phyloP scores from a whole-genome alignment of 2,113 vertebrate species.

The Willisornis vidua region DNA sequence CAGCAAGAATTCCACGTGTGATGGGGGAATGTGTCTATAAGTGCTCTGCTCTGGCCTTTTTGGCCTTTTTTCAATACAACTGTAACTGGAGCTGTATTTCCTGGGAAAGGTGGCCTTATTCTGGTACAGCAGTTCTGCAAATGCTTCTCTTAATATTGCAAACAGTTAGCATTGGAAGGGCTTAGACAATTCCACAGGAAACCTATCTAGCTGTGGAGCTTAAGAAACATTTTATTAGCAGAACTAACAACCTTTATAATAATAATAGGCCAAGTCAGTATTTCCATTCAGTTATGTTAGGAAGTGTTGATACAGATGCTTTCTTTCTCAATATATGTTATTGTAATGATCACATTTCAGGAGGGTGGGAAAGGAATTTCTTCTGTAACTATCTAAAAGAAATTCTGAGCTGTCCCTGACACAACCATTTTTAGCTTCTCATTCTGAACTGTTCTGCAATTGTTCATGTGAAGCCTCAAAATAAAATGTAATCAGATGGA shows the following conservation, averaged over 20 bases:
- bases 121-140: constrained; percentile 48
- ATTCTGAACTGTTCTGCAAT: background rate
- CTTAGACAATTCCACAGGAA: constrained; percentile 70
- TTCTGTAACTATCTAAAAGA: constrained; percentile 2
- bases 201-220: constrained; percentile 55
- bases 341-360: constrained; percentile 40
- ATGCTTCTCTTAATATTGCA: constrained; percentile 62
- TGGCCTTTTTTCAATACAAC: constrained; percentile 47
- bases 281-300: constrained; percentile 27
- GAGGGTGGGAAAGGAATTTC: constrained; percentile 39
- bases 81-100: constrained; percentile 63
- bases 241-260: constrained; percentile 54
- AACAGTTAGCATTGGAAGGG: constrained; percentile 56
- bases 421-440: background rate
- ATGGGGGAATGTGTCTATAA: constrained; percentile 38
- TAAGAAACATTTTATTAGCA: constrained; percentile 64
- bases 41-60: constrained; percentile 22
- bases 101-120: constrained; percentile 54
- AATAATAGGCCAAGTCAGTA: constrained; percentile 46
- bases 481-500: background rate
- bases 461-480: background rate
- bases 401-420: background rate
- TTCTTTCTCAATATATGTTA: constrained; percentile 36
- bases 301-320: constrained; percentile 55
- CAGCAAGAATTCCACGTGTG: constrained; percentile 16